Evolutionary conservation across 30 jellyfish, hydroid and myxozoan genomes (phyloP).

Genomic region (Clytia hemisphaerica): DNA sequence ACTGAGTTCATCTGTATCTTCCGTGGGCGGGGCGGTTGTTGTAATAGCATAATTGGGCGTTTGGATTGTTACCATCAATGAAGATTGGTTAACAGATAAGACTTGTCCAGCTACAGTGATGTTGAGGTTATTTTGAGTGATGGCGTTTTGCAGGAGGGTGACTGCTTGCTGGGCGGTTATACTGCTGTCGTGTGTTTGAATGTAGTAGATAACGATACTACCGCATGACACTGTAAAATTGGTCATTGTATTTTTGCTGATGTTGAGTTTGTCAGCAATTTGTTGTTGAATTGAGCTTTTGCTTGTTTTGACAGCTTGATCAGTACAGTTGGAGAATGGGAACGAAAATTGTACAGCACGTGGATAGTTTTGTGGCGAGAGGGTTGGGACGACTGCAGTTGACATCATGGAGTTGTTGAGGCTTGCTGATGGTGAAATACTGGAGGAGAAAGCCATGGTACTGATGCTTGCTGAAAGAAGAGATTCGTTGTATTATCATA

Average conservation of each 20-base stretch:
- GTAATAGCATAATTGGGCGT: conserved; percentile 11
- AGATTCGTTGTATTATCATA: no score
- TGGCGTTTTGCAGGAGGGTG: background rate
- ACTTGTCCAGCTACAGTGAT: background rate
- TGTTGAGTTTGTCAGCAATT: background rate
- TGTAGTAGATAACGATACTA: conserved; percentile 23
- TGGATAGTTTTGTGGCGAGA: no score
- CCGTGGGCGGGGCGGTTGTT: conserved; percentile 7
- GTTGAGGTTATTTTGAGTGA: background rate
- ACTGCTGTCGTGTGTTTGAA: background rate
- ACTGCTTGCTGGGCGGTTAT: background rate
- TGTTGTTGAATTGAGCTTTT: no score
- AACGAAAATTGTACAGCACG: no score
- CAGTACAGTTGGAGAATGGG: no score
- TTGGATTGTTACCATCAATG: background rate
- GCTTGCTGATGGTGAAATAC: no score
- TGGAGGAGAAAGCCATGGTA: no score
- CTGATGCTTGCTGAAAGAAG: no score
- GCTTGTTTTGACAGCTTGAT: no score
- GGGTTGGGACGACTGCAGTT: no score
- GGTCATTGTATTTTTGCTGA: background rate
- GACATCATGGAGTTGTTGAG: no score
- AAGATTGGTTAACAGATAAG: conserved; percentile 3
- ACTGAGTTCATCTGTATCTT: conserved; percentile 34
- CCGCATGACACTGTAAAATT: conserved; percentile 38